Conservation (phyloP, 2,113 vertebrate species). For the Peromyscus maniculatus region DNA sequence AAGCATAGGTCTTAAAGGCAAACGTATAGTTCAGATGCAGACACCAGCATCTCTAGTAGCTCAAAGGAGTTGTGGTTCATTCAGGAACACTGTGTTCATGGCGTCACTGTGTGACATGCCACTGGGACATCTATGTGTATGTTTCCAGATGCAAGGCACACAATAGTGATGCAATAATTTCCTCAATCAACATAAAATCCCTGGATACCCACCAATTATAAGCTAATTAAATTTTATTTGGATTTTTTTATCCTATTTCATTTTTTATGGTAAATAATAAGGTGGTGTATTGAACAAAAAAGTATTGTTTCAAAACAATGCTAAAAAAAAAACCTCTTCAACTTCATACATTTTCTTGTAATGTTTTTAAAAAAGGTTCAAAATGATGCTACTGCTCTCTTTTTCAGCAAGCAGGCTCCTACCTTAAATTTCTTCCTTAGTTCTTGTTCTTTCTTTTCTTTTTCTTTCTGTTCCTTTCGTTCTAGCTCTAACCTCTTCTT, state of each 20-base stretch:
- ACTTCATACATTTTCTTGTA: not conserved
- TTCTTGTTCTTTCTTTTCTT: conserved; percentile 96
- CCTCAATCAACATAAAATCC: not conserved
- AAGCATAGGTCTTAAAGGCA: not conserved
- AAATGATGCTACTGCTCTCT: not conserved
- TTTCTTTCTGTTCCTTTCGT: conserved; percentile 94
- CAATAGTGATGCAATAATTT: not conserved
- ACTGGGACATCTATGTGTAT: not conserved
- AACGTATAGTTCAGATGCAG: not conserved
- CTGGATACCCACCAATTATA: not conserved
- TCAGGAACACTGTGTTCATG: not conserved
- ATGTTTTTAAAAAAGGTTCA: not conserved
- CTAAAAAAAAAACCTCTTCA: not conserved
- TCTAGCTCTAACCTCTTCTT: conserved; percentile 90
- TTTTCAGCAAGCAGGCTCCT: conserved; percentile 73
- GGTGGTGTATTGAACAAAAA: not conserved
- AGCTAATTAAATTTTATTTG: not conserved
- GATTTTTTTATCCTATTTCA: conserved; percentile 22
- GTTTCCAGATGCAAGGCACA: not conserved
- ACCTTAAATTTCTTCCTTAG: conserved; percentile 96
- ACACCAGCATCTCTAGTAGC: not conserved
- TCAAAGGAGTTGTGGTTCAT: conserved; percentile 8
- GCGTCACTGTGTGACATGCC: not conserved
- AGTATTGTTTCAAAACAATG: not conserved
- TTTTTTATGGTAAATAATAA: not conserved